Percentiles rank a stretch among this genome's conserved stretches.
Conservation (phyloP, 2,113 vertebrate species). For the Heterotis niloticus region DNA sequence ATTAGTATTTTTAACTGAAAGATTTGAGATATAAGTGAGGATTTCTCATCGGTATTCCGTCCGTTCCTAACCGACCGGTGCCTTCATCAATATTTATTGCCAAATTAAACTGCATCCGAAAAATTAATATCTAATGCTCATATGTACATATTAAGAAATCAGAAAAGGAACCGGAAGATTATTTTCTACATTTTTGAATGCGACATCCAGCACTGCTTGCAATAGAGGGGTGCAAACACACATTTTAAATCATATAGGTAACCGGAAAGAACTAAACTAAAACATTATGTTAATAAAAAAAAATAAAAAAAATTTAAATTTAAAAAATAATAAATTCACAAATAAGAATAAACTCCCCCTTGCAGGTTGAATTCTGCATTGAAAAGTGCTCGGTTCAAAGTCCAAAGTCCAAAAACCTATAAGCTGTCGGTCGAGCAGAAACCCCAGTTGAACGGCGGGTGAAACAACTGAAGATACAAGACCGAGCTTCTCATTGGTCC, state of each 20-base stretch:
- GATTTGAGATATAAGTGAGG: neutral
- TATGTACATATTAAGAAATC: constrained; percentile 17
- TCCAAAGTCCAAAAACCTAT: constrained; percentile 29
- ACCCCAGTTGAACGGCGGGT: constrained; percentile 5
- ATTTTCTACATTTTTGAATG: neutral
- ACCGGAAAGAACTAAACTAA: neutral
- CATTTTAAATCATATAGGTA: neutral
- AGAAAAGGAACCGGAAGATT: neutral
- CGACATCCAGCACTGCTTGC: neutral
- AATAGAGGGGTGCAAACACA: neutral
- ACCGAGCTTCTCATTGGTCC: constrained; percentile 11
- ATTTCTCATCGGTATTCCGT: constrained; percentile 1
- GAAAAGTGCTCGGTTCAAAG: constrained; percentile 24
- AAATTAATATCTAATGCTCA: constrained; percentile 1
- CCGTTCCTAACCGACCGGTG: neutral
- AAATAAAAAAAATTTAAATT: too few species aligned
- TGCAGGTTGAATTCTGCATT: neutral
- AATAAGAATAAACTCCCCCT: neutral
- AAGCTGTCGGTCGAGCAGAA: constrained; percentile 21
- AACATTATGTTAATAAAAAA: neutral
- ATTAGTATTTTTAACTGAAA: constrained; percentile 21
- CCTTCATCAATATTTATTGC: constrained; percentile 7
- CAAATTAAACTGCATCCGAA: constrained; percentile 17
- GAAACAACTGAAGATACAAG: neutral
- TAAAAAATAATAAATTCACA: neutral